Conservation (phyloP, 2,888 invertebrate genomes). For the Ecliptopera silaceata region DNA sequence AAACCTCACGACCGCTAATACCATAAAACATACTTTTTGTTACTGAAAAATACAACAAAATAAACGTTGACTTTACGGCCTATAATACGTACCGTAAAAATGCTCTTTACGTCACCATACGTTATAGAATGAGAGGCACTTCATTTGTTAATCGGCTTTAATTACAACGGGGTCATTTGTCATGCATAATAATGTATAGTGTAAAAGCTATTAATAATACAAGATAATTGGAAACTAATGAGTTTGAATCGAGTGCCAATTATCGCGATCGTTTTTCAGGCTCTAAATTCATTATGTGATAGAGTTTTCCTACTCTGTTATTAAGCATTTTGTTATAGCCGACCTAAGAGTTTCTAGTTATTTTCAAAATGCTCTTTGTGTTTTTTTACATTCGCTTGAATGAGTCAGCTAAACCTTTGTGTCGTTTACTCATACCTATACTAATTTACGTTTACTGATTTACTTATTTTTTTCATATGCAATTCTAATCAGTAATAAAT, state of each 20-base stretch:
- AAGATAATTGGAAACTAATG: slow-evolving; percentile 57
- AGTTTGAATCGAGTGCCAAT: slow-evolving; percentile 51
- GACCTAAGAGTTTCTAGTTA: too few relatives aligned
- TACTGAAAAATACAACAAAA: slow-evolving; percentile 19
- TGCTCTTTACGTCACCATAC: background rate
- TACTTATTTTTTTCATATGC: too few relatives aligned
- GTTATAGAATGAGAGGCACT: background rate
- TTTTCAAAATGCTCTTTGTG: too few relatives aligned
- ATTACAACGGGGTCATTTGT: slow-evolving; percentile 15
- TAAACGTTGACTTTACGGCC: slow-evolving; percentile 9
- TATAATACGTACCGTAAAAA: slow-evolving; percentile 2
- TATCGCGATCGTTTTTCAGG: slow-evolving; percentile 52
- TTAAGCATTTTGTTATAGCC: too few relatives aligned
- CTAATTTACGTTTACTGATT: too few relatives aligned
- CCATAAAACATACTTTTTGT: slow-evolving; percentile 19
- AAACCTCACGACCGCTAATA: slow-evolving; percentile 21
- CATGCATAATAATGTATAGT: slow-evolving; percentile 23
- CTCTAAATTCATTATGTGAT: slow-evolving; percentile 43
- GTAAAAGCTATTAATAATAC: slow-evolving; percentile 46
- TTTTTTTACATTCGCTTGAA: too few relatives aligned
- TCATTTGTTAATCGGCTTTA: slow-evolving; percentile 1
- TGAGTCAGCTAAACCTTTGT: too few relatives aligned
- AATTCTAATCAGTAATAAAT: too few relatives aligned
- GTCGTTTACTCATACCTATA: too few relatives aligned
- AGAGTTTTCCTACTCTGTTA: slow-evolving; percentile 17